phyloP scores from a whole-genome alignment of 2,888 invertebrate species.

The Chrysolina oricalcia region DNA sequence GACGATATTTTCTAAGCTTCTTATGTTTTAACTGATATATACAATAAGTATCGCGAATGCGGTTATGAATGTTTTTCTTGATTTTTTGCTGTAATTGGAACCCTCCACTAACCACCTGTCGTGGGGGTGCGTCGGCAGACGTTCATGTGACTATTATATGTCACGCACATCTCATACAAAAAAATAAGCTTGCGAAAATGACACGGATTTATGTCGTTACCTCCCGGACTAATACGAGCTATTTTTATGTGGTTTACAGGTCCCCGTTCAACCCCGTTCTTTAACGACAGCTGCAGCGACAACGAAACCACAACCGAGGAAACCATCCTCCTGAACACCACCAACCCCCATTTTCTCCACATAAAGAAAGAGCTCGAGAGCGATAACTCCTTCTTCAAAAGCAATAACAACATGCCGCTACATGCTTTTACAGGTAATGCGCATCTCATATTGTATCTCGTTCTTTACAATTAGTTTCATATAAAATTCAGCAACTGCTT shows the following conservation, averaged over 20 bases:
- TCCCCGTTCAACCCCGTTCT: constrained; percentile 71
- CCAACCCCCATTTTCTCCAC: constrained; percentile 66
- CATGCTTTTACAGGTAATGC: constrained; percentile 62
- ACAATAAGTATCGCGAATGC: too few species aligned
- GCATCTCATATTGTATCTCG: not conserved
- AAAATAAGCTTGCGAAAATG: too few species aligned
- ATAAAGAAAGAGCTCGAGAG: constrained; percentile 72
- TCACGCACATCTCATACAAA: too few species aligned
- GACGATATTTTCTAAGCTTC: too few species aligned
- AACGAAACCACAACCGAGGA: constrained; percentile 69
- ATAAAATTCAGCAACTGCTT: constrained; percentile 15
- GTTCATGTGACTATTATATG: too few species aligned
- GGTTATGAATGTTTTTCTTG: too few species aligned
- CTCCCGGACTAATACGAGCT: not conserved
- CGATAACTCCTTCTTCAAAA: constrained; percentile 64
- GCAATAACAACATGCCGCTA: constrained; percentile 60
- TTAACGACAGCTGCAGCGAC: constrained; percentile 74
- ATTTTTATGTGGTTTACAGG: constrained; percentile 62
- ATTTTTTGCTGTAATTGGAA: too few species aligned
- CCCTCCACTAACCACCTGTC: too few species aligned
- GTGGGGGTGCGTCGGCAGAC: too few species aligned
- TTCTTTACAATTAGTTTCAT: constrained; percentile 26
- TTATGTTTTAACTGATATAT: too few species aligned
- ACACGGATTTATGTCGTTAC: too few species aligned
- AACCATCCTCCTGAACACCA: constrained; percentile 61